A percentile compares a stretch with the other conserved stretches of the same genome.
Evolutionary conservation across 2,888 invertebrate species (phyloP).

Genomic region (Biston stratarius): DNA sequence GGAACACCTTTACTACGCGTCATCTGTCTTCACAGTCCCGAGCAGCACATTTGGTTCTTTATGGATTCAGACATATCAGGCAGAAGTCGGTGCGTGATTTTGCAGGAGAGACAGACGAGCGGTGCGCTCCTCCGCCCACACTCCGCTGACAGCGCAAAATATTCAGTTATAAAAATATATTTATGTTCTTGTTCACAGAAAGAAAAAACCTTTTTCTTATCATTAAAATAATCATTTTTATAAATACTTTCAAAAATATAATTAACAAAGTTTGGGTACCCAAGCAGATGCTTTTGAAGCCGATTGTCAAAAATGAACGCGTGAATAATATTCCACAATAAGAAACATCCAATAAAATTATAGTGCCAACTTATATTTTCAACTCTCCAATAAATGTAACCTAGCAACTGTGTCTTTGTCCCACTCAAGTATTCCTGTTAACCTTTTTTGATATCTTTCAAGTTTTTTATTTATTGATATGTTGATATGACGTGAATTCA

Average conservation of each 20-base stretch:
- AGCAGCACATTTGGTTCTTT: not conserved
- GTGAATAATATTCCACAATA: too few relatives aligned
- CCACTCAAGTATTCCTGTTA: not conserved
- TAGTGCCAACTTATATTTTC: not conserved
- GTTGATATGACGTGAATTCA: not conserved
- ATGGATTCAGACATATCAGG: not conserved
- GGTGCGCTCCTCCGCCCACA: not conserved
- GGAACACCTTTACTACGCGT: not conserved
- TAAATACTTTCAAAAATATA: too few relatives aligned
- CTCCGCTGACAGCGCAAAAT: not conserved
- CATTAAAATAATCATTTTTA: too few relatives aligned
- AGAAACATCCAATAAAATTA: too few relatives aligned
- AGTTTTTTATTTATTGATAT: not conserved
- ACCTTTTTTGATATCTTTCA: not conserved
- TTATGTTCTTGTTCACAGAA: too few relatives aligned
- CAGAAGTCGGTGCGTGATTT: not conserved
- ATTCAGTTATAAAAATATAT: too few relatives aligned
- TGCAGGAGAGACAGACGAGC: slow-evolving; percentile 2
- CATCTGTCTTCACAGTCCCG: not conserved
- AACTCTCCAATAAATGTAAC: not conserved
- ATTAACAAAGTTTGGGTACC: too few relatives aligned
- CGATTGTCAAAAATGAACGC: too few relatives aligned
- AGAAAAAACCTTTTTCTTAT: too few relatives aligned
- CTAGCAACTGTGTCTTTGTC: not conserved
- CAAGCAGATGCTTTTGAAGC: too few relatives aligned